Percentiles rank a stretch among this genome's conserved stretches.
Conservation (phyloP, 2,113 vertebrate species). For the Eurystomus gularis region DNA sequence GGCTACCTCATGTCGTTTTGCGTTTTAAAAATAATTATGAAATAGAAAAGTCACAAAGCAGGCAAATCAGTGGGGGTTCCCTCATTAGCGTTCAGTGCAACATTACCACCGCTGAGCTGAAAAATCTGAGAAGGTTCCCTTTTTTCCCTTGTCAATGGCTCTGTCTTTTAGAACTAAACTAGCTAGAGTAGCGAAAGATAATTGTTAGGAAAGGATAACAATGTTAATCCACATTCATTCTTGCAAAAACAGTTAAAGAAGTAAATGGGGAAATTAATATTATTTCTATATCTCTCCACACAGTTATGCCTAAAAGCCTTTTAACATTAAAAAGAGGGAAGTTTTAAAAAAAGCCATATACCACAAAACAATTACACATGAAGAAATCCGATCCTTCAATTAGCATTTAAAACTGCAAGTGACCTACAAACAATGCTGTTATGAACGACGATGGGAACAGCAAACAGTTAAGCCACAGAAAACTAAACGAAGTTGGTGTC, state of each 20-base stretch:
- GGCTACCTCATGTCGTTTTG: constrained; percentile 85
- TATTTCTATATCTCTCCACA: constrained; percentile 68
- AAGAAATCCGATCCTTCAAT: constrained; percentile 72
- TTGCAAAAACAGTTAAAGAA: constrained; percentile 81
- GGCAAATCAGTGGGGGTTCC: constrained; percentile 83
- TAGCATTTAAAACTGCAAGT: constrained; percentile 76
- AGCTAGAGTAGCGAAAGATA: constrained; percentile 84
- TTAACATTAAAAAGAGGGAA: constrained; percentile 31
- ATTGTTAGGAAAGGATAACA: constrained; percentile 84
- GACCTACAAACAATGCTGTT: constrained; percentile 70
- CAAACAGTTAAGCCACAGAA: constrained; percentile 62
- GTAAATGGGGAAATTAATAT: constrained; percentile 76
- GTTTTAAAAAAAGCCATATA: constrained; percentile 60
- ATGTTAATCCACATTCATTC: constrained; percentile 82
- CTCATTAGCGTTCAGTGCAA: constrained; percentile 86
- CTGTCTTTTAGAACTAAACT: constrained; percentile 84
- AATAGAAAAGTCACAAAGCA: constrained; percentile 89
- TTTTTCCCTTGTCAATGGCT: constrained; percentile 80
- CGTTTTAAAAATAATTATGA: constrained; percentile 90
- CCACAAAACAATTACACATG: constrained; percentile 65
- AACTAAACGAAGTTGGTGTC: constrained; percentile 39
- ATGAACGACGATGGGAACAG: constrained; percentile 60
- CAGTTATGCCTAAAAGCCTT: constrained; percentile 46
- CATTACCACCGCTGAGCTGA: constrained; percentile 85
- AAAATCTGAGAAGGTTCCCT: constrained; percentile 82